Conservation (phyloP, 2,113 vertebrate species). For the Paedocypris sp. region DNA sequence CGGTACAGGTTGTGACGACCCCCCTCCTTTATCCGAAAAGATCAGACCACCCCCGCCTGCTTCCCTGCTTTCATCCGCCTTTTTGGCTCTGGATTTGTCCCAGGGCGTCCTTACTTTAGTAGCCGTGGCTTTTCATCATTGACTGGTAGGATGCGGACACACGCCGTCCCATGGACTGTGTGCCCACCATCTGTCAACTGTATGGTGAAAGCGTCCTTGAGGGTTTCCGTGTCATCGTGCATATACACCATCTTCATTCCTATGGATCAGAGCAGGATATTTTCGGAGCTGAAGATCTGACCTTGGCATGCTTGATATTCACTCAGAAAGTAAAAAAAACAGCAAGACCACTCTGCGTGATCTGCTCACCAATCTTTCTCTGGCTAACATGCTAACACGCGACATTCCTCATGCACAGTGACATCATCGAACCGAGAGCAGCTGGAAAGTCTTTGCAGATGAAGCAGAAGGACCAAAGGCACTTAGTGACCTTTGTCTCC, state of each 20-base stretch:
- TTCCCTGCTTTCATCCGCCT: conserved; percentile 6
- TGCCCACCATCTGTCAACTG: conserved; percentile 81
- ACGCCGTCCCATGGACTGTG: conserved; percentile 66
- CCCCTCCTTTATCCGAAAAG: background rate
- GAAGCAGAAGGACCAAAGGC: conserved; percentile 38
- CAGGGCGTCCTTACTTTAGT: conserved; percentile 54
- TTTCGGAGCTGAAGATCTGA: background rate
- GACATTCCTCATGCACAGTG: conserved; percentile 17
- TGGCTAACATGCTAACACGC: conserved; percentile 16
- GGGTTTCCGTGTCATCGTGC: conserved; percentile 79
- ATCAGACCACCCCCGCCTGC: background rate
- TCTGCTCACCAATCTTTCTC: conserved; percentile 21
- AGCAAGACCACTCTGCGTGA: background rate
- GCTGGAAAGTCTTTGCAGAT: conserved; percentile 35
- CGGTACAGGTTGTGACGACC: conserved; percentile 22
- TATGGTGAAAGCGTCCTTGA: conserved; percentile 66
- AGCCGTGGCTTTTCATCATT: conserved; percentile 71
- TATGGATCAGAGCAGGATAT: conserved; percentile 40
- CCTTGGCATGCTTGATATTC: no score
- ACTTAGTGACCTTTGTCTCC: conserved; percentile 37
- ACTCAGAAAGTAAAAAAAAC: no score
- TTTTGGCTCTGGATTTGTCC: conserved; percentile 36
- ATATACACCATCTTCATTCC: conserved; percentile 72
- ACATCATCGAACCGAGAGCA: conserved; percentile 32
- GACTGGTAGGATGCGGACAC: conserved; percentile 73